These are phyloP conservation scores for Fregata magnificens DNA, from an alignment of 2,113 vertebrate genomes.

Conservation along the genomic window DNA sequence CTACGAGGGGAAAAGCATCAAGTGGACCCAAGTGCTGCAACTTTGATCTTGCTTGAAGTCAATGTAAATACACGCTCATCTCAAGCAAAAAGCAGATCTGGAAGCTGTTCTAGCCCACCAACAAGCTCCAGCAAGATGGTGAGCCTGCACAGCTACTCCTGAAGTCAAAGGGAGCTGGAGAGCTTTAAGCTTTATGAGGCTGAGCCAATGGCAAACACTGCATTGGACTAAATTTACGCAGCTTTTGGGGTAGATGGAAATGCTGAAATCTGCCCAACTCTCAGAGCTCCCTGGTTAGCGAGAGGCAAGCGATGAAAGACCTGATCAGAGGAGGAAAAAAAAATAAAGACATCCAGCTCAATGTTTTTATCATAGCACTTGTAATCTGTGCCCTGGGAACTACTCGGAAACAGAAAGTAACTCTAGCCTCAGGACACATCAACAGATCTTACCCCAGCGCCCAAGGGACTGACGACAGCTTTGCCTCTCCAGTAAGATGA, in stretches of 20 bases:
- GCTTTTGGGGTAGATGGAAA: neutral
- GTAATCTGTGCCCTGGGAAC: conserved; percentile 23
- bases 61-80: neutral
- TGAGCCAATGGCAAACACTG: neutral
- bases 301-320: neutral
- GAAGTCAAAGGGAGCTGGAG: neutral
- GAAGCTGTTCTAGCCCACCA: neutral
- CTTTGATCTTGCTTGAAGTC: neutral
- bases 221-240: neutral
- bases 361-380: neutral
- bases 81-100: neutral
- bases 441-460: neutral
- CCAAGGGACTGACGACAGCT: neutral
- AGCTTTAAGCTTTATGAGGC: neutral
- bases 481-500: neutral
- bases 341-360: neutral
- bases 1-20: neutral
- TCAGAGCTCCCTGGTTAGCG: neutral
- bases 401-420: neutral
- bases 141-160: neutral
- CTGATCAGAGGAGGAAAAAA: neutral
- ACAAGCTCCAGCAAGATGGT: neutral
- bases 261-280: neutral
- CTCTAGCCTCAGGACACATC: conserved; percentile 6
- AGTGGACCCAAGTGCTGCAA: neutral